Conservation (phyloP, 2,113 vertebrate species). For the Alces alces region DNA sequence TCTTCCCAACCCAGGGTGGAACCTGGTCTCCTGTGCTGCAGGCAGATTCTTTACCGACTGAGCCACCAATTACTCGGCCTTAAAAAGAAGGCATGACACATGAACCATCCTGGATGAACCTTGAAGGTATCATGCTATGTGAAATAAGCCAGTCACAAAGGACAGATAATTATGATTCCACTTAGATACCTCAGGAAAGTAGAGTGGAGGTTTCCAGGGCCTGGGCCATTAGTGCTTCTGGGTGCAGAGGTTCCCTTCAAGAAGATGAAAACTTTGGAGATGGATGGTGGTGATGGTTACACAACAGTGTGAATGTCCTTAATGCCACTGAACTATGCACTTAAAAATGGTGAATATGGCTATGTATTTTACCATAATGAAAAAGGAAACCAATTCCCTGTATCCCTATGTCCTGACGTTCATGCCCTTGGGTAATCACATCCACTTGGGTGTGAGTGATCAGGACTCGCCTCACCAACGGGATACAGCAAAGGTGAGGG, state of each 20-base stretch:
- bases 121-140: background rate
- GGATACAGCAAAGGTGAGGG: background rate
- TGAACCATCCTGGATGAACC: background rate
- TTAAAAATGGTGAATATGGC: background rate
- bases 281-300: background rate
- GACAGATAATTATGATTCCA: background rate
- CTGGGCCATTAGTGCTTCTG: background rate
- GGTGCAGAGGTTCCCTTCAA: background rate
- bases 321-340: background rate
- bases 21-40: background rate
- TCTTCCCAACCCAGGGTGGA: background rate
- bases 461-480: background rate
- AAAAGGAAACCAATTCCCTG: background rate
- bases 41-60: background rate
- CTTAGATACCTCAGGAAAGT: background rate
- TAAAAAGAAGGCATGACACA: background rate
- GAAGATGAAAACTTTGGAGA: background rate
- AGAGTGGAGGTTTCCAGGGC: background rate
- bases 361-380: background rate
- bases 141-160: background rate
- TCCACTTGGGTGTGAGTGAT: background rate
- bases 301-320: background rate
- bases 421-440: background rate
- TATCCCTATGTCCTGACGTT: background rate
- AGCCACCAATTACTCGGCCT: background rate